Evolutionary conservation across 1,140 invertebrate genomes (phyloP).

Genomic region (Mylabris phalerata): DNA sequence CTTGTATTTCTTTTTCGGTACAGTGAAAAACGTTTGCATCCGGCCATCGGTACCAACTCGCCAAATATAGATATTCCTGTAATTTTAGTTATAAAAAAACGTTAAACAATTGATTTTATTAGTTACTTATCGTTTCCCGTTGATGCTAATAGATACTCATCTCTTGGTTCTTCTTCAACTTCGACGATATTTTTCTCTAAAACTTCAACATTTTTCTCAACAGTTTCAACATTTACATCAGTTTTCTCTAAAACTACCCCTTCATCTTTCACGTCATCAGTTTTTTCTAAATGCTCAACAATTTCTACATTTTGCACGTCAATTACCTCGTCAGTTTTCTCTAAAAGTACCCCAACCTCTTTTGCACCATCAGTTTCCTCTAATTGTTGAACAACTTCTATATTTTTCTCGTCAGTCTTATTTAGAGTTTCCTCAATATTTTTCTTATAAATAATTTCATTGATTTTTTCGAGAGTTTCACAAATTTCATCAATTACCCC

Average conservation of each 20-base stretch:
- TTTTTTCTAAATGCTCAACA: too few relatives aligned
- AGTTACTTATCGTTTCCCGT: constrained; percentile 46
- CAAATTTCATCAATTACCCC: not conserved
- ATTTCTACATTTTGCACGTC: too few relatives aligned
- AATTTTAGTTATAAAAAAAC: constrained; percentile 12
- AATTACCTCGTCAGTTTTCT: too few relatives aligned
- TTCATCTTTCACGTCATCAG: too few relatives aligned
- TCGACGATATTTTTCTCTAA: not conserved
- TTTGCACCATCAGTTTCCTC: too few relatives aligned
- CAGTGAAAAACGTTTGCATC: constrained; percentile 42
- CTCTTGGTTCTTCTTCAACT: constrained; percentile 17
- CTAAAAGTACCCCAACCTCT: too few relatives aligned
- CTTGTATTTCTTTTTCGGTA: constrained; percentile 30
- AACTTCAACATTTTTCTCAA: too few relatives aligned
- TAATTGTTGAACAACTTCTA: not conserved
- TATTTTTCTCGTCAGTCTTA: not conserved
- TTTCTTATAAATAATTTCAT: not conserved
- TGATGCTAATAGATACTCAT: constrained; percentile 49
- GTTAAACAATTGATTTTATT: constrained; percentile 3
- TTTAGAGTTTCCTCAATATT: not conserved
- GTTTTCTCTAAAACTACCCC: too few relatives aligned
- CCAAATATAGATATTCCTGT: constrained; percentile 49
- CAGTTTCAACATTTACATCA: not conserved
- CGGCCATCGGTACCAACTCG: constrained; percentile 49
- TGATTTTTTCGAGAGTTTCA: not conserved